Base-by-base conservation (phyloP, 2,113 vertebrate genomes). In the Toxostoma redivivum region DNA sequence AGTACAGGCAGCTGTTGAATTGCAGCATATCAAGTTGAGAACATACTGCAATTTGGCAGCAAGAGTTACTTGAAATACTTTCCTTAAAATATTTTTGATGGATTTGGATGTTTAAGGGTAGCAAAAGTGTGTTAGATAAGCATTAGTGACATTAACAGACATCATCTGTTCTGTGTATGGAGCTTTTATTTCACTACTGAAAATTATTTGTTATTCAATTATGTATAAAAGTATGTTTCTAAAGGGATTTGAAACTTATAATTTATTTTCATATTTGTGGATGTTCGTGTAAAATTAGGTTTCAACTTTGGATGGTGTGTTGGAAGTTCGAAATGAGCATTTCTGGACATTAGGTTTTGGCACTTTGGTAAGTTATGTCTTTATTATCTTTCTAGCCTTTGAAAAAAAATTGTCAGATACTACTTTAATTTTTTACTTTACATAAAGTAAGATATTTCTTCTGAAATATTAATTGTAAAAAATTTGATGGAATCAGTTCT, bases 291-390 rank as follows among this genome's bases (percentile, higher is more conserved):
- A 83, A 82, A 82, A 90, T 85, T 94, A 99, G 99, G 99, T 99
- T 76, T 99, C 99, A 22, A 99, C 99, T 74, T 98, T 99, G 96
- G 99, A 99, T 92, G 99, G 99, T 3, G 99, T 99, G 56, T 97
- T 99, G 86, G 99, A 99, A 97, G 99, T 99, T 67, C 97, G 99
- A 48, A 99, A 99, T 73, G 99, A 99, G 71, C 99, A 99, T 95
- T 99, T 99, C 96, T 99, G 99, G 99, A 99, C 99, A 1, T 96
- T 99, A 23, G 99, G 99, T 71, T 99, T 99, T 93, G 99, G 99
- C 28, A 99, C 98, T 82, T 96, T 99, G 99, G 99, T 99, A 98
- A 76, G 98, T 98, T 87, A 86, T 33, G 5, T 71, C 47, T n/a
- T 40, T 28, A 3, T 44, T 86, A 22, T 81, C 42, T 40, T 88